phyloP scores from a whole-genome alignment of 2,888 invertebrate species.

The Macaria notata region DNA sequence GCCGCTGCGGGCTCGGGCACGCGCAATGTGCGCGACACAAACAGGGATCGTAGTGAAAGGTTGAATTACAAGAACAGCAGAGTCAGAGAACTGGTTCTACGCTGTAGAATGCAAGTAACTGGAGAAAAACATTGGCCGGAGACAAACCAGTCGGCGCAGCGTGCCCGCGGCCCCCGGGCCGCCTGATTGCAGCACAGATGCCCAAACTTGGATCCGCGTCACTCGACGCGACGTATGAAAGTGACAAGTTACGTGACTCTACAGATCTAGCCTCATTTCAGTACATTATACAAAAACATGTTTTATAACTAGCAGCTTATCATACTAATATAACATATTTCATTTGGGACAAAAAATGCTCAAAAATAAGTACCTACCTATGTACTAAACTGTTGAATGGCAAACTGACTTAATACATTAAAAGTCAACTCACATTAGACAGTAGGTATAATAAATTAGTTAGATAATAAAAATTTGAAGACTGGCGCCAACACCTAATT shows the following conservation, averaged over 20 bases:
- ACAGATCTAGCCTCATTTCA: background rate
- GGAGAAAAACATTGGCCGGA: slow-evolving; percentile 76
- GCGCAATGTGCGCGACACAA: slow-evolving; percentile 51
- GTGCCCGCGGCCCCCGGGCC: slow-evolving; percentile 36
- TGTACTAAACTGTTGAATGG: no score
- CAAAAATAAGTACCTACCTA: no score
- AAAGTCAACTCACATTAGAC: no score
- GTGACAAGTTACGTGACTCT: slow-evolving; percentile 16
- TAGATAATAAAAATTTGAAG: no score
- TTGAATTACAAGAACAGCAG: slow-evolving; percentile 64
- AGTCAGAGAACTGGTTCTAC: slow-evolving; percentile 74
- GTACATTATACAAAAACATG: no score
- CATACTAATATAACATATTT: no score
- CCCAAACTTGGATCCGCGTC: slow-evolving; percentile 41
- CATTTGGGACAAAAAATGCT: no score
- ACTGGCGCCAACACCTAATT: no score
- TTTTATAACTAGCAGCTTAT: no score
- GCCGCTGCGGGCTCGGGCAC: slow-evolving; percentile 34
- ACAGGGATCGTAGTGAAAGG: slow-evolving; percentile 73
- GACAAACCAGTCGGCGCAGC: slow-evolving; percentile 66
- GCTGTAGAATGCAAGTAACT: slow-evolving; percentile 79
- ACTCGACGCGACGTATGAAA: slow-evolving; percentile 27
- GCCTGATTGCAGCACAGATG: slow-evolving; percentile 44
- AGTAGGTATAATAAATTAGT: no score
- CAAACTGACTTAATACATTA: no score